Base-by-base conservation (phyloP, 2,113 vertebrate genomes). In the Probosciger aterrimus region DNA sequence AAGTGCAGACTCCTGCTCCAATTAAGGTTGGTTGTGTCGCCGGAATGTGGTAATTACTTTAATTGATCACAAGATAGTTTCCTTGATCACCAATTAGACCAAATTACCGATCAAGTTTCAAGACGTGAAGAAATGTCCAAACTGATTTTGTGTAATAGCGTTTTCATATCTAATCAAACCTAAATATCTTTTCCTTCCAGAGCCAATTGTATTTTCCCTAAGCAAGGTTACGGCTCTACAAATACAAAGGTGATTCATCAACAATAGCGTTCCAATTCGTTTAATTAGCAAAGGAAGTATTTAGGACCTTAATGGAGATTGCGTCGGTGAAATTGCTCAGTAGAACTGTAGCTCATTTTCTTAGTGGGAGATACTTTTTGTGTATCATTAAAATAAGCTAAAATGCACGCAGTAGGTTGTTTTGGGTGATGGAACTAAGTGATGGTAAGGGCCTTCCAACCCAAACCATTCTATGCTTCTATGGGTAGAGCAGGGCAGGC, bases 31-130 rank as follows among this genome's bases (percentile, higher is more conserved):
- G 98, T 99, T 98, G 98, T 98, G 99, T 99, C 98, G 98, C 99
- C 99, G 99, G 99, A 99, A 99, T 99, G 98, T 98, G 97, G 98
- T 99, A 99, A 99, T 99, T 99, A 99, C 98, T 99, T 99, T 99
- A 99, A 99, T 99, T 99, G 99, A 99, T 99, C 99, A 98, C 98
- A 98, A 98, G 99, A 98, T 98, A 98, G 98, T 98, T 99, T 99
- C 98, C 99, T 98, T 98, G 99, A 99, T 99, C 99, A 99, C 98
- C 99, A 99, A 99, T 99, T 99, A 98, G 98, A 99, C 98, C 98
- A 97, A 98, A 98, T 98, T 98, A 97, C 98, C 39, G 99, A 99
- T 99, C 99, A 98, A 98, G 98, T 99, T 99, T 99, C 99, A 98
- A 98, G 96, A 98, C 98, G 97, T 98, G 98, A 98, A 98, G 97